Conservation (phyloP, 2,888 invertebrate genomes). For the Melinaea menophilus region DNA sequence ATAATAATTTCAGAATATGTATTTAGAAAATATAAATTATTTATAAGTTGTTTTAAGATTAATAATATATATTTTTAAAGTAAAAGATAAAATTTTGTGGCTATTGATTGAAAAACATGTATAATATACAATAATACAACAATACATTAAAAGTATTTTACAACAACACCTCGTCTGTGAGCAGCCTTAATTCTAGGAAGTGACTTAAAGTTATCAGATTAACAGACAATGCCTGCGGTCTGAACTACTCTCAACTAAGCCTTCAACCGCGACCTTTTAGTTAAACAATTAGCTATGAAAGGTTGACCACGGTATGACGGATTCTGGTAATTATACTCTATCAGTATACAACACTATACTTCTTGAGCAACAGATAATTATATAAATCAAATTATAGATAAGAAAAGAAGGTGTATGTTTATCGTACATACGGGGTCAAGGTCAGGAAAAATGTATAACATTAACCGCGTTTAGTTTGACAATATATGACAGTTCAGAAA, state of each 20-base stretch:
- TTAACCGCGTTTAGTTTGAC: too few species aligned
- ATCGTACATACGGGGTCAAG: too few species aligned
- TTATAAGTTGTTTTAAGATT: too few species aligned
- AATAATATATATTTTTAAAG: too few species aligned
- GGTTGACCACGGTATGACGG: constrained; percentile 12
- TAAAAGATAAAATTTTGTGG: too few species aligned
- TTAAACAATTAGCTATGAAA: constrained; percentile 41
- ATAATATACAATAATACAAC: background rate
- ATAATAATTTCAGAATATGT: too few species aligned
- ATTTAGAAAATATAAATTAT: too few species aligned
- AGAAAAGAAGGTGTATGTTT: too few species aligned
- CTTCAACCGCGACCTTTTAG: constrained; percentile 47
- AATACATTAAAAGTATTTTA: background rate
- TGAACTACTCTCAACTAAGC: constrained; percentile 28
- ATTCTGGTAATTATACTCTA: background rate
- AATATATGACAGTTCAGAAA: too few species aligned
- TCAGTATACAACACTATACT: background rate
- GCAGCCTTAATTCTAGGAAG: constrained; percentile 29
- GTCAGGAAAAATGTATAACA: too few species aligned
- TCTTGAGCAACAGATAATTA: too few species aligned
- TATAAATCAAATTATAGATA: too few species aligned
- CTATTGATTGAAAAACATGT: background rate
- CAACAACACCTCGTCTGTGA: background rate
- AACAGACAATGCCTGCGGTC: constrained; percentile 36
- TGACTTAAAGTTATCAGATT: constrained; percentile 40